Base-by-base conservation (phyloP, 92 coral and sea anemone genomes). In the Palythoa grandiflora region DNA sequence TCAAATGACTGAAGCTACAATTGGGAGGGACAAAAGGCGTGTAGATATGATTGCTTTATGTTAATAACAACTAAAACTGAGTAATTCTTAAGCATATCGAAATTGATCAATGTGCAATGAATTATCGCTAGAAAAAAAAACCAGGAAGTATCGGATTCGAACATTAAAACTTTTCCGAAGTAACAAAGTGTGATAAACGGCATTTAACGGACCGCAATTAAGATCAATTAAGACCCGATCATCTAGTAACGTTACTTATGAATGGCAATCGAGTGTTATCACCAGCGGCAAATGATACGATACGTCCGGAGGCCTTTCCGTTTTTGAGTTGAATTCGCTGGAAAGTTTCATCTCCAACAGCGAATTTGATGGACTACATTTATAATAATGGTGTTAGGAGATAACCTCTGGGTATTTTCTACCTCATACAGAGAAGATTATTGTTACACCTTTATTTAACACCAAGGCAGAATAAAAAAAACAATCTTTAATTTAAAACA, bases 291-390 rank as follows among this genome's bases (percentile, higher is more conserved):
- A 73, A 17, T n/a, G 53, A 17, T 1, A 54, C 36, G 38, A 17
- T 13, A 50, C 38, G 48, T 76, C 80, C 80, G 80, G 80, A 36
- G 16, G 39, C n/a, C 39, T 76, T 76, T 36, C 80, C 39, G 80
- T 50, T 50, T 47, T 10, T 75, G 79, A 21, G 38, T 48, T 44
- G 60, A 10, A 9, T 48, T 2, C 1, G 15, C 40, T 76, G 40
- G 20, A 76, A 21, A 13, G 44, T 8, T 5, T 54, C 63, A 76
- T 50, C 80, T 19, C 65, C 80, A 76, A 51, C 80, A 9, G n/a
- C n/a, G 80, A 76, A 5, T 76, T 76, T 76, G 36, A 76, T 76
- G 65, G 65, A 16, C 36, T 76, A 19, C 40, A 52, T 76, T 47
- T 48, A 51, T 52, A 7, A 54, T 10, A 15, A 73, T 19, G 47